Conservation (phyloP, 2,888 invertebrate species). For the Celastrina argiolus region DNA sequence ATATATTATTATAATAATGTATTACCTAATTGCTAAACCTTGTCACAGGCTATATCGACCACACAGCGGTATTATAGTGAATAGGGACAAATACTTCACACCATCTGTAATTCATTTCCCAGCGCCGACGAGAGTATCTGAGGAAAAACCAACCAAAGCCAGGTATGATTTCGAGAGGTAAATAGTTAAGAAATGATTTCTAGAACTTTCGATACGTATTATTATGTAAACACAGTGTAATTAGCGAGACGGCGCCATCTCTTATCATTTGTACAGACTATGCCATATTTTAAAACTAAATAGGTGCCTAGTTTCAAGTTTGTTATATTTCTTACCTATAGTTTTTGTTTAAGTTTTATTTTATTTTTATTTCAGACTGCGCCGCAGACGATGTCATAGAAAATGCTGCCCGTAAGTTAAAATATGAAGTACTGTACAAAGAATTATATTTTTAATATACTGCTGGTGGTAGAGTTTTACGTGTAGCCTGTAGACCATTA, state of each 20-base stretch:
- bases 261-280: no score
- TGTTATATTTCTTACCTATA: no score
- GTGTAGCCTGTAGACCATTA: no score
- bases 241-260: no score
- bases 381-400: constrained; percentile 45
- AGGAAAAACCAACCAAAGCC: neutral
- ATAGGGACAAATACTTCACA: constrained; percentile 50
- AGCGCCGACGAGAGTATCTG: constrained; percentile 42
- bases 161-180: neutral
- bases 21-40: neutral
- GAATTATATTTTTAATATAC: no score
- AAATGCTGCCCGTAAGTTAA: constrained; percentile 50
- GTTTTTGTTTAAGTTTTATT: neutral
- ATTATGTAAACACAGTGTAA: no score
- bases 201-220: no score
- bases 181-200: neutral
- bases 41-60: constrained; percentile 56
- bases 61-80: constrained; percentile 64
- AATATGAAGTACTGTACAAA: neutral
- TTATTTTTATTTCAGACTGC: constrained; percentile 47
- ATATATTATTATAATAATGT: no score
- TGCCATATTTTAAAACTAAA: no score
- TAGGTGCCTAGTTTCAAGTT: no score
- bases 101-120: constrained; percentile 54
- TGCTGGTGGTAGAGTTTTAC: no score